These are phyloP conservation scores for Hyles vespertilio DNA, from an alignment of 1,140 invertebrate genomes.

Conservation along the genomic window DNA sequence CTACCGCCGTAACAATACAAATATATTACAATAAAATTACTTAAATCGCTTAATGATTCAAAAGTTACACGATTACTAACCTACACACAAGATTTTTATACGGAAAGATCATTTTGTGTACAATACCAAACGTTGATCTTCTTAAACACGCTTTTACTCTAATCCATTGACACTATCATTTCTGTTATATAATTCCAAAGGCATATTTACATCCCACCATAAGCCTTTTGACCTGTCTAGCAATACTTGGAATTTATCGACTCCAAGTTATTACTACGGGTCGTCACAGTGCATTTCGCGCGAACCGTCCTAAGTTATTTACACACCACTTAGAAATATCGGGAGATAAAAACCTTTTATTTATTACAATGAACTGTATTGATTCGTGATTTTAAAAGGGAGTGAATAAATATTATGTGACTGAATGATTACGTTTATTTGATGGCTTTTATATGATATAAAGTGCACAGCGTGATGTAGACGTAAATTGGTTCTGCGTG, in stretches of 20 bases:
- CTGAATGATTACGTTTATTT: neutral
- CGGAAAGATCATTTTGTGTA: too few relatives aligned
- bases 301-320: conserved; percentile 14
- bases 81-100: too few relatives aligned
- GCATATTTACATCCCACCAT: conserved; percentile 13
- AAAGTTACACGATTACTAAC: too few relatives aligned
- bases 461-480: too few relatives aligned
- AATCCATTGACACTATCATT: too few relatives aligned
- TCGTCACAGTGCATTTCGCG: conserved; percentile 9
- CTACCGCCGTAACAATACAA: too few relatives aligned
- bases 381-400: neutral
- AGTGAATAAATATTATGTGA: neutral
- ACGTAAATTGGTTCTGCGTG: too few relatives aligned
- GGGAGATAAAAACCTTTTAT: conserved; percentile 12
- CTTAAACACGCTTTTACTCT: too few relatives aligned
- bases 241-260: conserved; percentile 21
- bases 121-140: too few relatives aligned
- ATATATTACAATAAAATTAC: too few relatives aligned
- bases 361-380: conserved; percentile 3
- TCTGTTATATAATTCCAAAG: conserved; percentile 8
- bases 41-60: too few relatives aligned
- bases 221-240: conserved; percentile 20
- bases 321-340: conserved; percentile 8
- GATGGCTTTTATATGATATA: too few relatives aligned
- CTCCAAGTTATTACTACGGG: conserved; percentile 15